phyloP scores from a whole-genome alignment of 2,113 vertebrate species.

The Taxidea taxus region DNA sequence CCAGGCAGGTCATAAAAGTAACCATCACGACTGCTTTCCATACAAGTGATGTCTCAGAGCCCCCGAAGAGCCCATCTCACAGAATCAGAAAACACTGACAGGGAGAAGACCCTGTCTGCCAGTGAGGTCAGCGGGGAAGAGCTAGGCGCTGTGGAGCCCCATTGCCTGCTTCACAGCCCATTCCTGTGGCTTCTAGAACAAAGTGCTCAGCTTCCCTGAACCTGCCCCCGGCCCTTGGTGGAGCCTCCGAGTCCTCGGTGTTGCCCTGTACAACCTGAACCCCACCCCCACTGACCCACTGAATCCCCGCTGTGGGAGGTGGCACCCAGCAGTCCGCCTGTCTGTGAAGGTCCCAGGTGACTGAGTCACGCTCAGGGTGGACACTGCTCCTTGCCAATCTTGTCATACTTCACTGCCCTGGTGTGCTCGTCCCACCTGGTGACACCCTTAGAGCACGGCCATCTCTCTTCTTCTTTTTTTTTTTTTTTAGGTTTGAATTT shows the following conservation, averaged over 20 bases:
- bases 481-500: background rate
- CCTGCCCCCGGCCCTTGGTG: background rate
- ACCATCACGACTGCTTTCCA: background rate
- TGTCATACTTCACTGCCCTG: background rate
- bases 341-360: background rate
- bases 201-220: background rate
- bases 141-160: accelerated
- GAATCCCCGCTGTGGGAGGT: background rate
- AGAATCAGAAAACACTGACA: background rate
- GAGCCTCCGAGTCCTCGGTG: background rate
- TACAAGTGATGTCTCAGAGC: background rate
- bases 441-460: background rate
- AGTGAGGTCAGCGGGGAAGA: background rate
- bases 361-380: background rate
- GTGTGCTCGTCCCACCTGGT: accelerated
- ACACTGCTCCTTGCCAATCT: background rate
- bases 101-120: background rate
- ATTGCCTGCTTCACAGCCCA: too few relatives aligned
- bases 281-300: background rate
- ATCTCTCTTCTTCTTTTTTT: background rate
- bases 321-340: background rate
- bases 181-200: background rate
- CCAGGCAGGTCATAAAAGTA: background rate
- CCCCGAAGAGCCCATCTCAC: background rate
- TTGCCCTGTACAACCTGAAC: background rate